Evolutionary conservation across 1,140 invertebrate genomes (phyloP), one percentile per base, ranked within the genome.

Genomic region (Chelonus insularis): DNA sequence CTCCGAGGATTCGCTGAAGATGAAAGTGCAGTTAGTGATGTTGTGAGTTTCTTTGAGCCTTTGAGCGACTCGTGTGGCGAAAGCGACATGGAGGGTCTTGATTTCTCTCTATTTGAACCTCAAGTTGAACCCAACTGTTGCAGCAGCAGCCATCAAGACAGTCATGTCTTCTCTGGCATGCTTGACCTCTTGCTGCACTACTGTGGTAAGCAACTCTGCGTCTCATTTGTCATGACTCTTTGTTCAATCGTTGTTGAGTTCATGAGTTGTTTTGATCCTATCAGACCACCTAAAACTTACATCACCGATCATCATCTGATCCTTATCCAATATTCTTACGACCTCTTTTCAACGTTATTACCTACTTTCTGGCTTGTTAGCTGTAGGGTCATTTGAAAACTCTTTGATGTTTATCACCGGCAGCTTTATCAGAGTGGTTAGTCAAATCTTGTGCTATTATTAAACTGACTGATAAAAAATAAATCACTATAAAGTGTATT

Each of bases 61-160:
- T 50, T 76, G 60, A 78, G 75, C 67, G 78, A 81, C 54, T 77
- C 74, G 63, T 80, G 76, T 63, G 79, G 78, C 66, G 79, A 79
- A 63, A 87, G 86, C 77, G 87, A 88, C 76, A 86, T 89, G 84
- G 86, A 87, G 62, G 86, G 86, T 65, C 79, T 88, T 69, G 87
- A 89, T 78, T 80, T 88, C 66, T 81, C 86, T 23, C 77, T 89
- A 43, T 89, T 89, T 76, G 87, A 89, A 72, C 87, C 87, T 12
- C 83, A 84, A 57, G 73, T 71, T 56, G 83, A 83, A 64, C 69
- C 71, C 64, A 64, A 70, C 72, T 78, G 78, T 70, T 77, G 74
- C 64, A 64, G 69, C 72, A 78, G 78, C 69, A 76, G 74, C 76
- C 73, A 76, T 73, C 12, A 43, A 47, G 64, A 76, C 68, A 74